phyloP scores from a whole-genome alignment of 2,113 vertebrate genomes.

The Cettia cetti region DNA sequence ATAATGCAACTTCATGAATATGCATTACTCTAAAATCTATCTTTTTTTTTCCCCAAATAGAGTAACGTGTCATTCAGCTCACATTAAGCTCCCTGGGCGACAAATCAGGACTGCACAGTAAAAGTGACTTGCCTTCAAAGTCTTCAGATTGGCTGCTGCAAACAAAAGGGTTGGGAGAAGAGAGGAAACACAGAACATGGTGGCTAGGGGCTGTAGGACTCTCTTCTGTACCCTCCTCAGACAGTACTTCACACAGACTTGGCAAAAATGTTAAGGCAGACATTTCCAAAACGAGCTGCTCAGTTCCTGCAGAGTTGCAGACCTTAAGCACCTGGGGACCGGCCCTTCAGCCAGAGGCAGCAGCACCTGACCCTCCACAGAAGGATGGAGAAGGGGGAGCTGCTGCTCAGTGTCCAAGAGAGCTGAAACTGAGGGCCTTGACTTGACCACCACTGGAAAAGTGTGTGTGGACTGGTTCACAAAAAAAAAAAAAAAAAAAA shows the following conservation, averaged over 20 bases:
- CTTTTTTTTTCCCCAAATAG: background rate
- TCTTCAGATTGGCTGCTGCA: background rate
- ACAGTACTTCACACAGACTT: background rate
- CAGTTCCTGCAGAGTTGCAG: background rate
- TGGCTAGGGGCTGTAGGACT: fast-evolving
- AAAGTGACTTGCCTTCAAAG: background rate
- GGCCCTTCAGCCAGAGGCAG: background rate
- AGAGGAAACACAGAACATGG: background rate
- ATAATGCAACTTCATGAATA: slow-evolving; percentile 38
- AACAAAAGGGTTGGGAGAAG: background rate
- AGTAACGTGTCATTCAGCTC: background rate
- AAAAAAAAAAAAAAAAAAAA: background rate
- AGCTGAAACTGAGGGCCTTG: background rate
- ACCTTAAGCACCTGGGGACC: background rate
- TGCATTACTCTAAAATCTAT: background rate
- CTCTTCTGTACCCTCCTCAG: background rate
- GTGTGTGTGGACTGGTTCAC: background rate
- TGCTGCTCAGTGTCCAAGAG: background rate
- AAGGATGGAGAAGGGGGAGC: background rate
- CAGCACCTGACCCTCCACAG: background rate
- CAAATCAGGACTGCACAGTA: background rate
- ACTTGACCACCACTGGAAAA: background rate
- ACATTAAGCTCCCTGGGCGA: slow-evolving; percentile 1
- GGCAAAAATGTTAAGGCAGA: background rate
- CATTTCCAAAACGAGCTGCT: background rate